Percentiles rank a stretch among this genome's conserved stretches.
These are phyloP conservation scores for Caenorhabditis zanzibari DNA, from an alignment of 2,888 invertebrate genomes.

Conservation along the genomic window DNA sequence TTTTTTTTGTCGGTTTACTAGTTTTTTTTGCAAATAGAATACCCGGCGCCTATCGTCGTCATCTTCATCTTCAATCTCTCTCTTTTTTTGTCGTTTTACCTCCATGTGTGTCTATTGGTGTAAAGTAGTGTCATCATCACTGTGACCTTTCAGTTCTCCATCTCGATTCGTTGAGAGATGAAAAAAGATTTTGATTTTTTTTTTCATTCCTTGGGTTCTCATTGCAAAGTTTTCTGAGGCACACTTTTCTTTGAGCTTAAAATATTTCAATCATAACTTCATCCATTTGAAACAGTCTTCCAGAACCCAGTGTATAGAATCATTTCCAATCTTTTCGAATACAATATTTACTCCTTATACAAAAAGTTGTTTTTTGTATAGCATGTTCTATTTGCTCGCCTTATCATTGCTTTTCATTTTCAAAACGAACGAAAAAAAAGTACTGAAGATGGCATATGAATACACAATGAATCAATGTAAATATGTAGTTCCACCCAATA, in stretches of 20 bases:
- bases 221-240: neutral
- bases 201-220: neutral
- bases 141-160: constrained; percentile 24
- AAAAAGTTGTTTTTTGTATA: neutral
- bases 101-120: constrained; percentile 26
- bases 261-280: no score
- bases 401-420: constrained; percentile 24
- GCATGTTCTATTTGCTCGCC: constrained; percentile 42
- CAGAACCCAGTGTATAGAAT: no score
- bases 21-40: constrained; percentile 3
- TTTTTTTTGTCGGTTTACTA: neutral
- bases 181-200: constrained; percentile 18
- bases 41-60: constrained; percentile 11
- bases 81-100: constrained; percentile 25
- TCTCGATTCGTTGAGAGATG: constrained; percentile 8
- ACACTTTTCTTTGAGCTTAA: constrained; percentile 4
- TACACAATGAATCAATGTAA: constrained; percentile 17
- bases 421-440: constrained; percentile 25
- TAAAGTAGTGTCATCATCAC: constrained; percentile 27
- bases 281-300: no score
- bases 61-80: constrained; percentile 25
- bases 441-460: constrained; percentile 25
- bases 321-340: no score
- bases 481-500: neutral
- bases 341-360: neutral